A percentile compares a stretch with the other conserved stretches of the same genome.
These are phyloP conservation scores for Hyposoter dolosus DNA, from an alignment of 2,888 invertebrate genomes.

Conservation along the genomic window DNA sequence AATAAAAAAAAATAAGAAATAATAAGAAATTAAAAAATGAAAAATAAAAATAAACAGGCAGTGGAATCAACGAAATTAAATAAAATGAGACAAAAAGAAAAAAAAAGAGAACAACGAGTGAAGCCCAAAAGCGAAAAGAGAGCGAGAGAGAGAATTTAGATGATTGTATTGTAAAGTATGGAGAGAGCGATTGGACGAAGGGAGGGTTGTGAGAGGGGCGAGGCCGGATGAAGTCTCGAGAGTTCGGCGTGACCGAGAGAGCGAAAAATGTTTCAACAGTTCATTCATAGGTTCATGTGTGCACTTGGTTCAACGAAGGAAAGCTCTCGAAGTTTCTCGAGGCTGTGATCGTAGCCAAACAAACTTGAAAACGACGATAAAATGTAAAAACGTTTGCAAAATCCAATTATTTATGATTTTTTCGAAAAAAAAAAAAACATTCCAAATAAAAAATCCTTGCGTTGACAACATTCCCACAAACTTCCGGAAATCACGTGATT, in stretches of 20 bases:
- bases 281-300: constrained; percentile 55
- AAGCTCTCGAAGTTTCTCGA: constrained; percentile 52
- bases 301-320: constrained; percentile 39
- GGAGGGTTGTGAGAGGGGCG: constrained; percentile 53
- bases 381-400: not conserved
- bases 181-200: constrained; percentile 6
- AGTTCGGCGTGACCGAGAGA: constrained; percentile 63
- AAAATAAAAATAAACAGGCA: too few species aligned
- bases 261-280: constrained; percentile 62
- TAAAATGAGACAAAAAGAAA: not conserved
- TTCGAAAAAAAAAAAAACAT: not conserved
- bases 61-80: too few species aligned
- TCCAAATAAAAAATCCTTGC: not conserved
- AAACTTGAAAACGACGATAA: constrained; percentile 10
- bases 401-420: not conserved
- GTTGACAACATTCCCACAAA: not conserved
- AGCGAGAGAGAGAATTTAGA: constrained; percentile 15
- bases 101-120: not conserved
- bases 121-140: not conserved
- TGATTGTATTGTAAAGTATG: too few species aligned
- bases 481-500: not conserved
- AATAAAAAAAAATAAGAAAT: too few species aligned
- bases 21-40: too few species aligned
- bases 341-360: constrained; percentile 40
- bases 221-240: constrained; percentile 67